These are phyloP conservation scores for Nibea albiflora DNA, from an alignment of 2,113 vertebrate genomes.

Conservation along the genomic window DNA sequence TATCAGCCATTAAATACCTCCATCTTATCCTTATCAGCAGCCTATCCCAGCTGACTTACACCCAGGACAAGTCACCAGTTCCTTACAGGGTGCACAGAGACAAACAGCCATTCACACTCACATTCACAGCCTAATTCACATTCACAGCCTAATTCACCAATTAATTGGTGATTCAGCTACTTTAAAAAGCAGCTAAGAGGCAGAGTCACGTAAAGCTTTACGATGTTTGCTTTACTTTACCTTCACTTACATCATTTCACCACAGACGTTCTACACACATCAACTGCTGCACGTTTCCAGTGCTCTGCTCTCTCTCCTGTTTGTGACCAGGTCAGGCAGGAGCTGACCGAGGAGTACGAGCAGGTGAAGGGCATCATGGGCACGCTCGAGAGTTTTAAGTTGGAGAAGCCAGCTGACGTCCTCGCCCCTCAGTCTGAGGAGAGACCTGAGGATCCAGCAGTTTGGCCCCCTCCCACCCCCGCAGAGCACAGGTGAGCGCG, in stretches of 20 bases:
- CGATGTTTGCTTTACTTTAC: not conserved
- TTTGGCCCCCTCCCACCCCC: conserved; percentile 97
- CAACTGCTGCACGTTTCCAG: not conserved
- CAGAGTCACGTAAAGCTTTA: too few species aligned
- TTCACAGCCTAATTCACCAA: too few species aligned
- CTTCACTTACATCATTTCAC: not conserved
- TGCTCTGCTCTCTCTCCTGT: conserved; percentile 60
- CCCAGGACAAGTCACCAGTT: too few species aligned
- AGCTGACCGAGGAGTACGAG: conserved; percentile 94
- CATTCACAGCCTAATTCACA: too few species aligned
- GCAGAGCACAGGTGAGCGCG: conserved; percentile 92
- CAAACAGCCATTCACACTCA: too few species aligned
- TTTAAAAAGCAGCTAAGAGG: too few species aligned
- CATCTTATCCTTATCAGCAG: too few species aligned
- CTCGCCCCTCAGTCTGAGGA: conserved; percentile 88
- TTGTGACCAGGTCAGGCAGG: conserved; percentile 88
- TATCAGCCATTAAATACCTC: too few species aligned
- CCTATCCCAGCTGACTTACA: too few species aligned
- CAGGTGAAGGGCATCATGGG: conserved; percentile 93
- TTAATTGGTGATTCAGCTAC: too few species aligned
- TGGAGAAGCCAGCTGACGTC: conserved; percentile 90
- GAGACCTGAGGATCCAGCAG: conserved; percentile 87
- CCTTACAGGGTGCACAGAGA: too few species aligned
- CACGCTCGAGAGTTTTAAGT: conserved; percentile 95
- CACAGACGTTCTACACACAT: not conserved